Base-by-base conservation (phyloP, 2,113 vertebrate genomes). In the Scomber colias region DNA sequence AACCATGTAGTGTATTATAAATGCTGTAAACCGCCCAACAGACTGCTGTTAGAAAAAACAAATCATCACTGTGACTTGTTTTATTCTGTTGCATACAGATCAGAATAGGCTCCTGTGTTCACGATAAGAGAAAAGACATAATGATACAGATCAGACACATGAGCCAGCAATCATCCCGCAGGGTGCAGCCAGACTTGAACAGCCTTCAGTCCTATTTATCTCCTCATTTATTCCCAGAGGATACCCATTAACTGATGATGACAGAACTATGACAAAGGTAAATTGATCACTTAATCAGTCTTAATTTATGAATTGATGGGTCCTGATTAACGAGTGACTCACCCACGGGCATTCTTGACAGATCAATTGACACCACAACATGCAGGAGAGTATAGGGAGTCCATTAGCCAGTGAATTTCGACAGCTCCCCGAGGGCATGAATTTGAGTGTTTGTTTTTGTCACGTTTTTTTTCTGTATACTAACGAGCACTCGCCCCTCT, bases 221-320 rank as follows among this genome's bases (percentile, higher is more conserved):
- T 84, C n/a, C 77, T 72, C 69, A 74, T 85, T 71, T 84, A 77
- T 59, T 79, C 75, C 68, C 73, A 3, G 0, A 44, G 56, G 80
- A 75, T 46, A 3, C 49, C 24, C 50, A 64, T 76, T 79, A 83
- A 76, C 59, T 50, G 13, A 45, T 49, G 66, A 59, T 76, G 69
- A 82, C 83, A 89, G 72, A 79, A 55, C 21, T 27, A 73, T 84
- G 64, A 86, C 77, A 77, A 63, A 76, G 61, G 60, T 87, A 87
- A 87, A 83, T 60, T 78, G 79, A 88, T 88, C 67, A 71, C 74
- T 85, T 89, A 71, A 85, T 91, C 86, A 85, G 59, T 76, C 63
- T 77, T 85, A 85, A 91, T 85, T 85, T 65, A 56, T 73, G 68
- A 87, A 71, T 53, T 85, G 82, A 85, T 86, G 65, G 35, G 30